Evolutionary conservation across 1,140 invertebrate genomes (phyloP), one percentile per base, ranked within the genome.

Genomic region (Centruroides sculpturatus): DNA sequence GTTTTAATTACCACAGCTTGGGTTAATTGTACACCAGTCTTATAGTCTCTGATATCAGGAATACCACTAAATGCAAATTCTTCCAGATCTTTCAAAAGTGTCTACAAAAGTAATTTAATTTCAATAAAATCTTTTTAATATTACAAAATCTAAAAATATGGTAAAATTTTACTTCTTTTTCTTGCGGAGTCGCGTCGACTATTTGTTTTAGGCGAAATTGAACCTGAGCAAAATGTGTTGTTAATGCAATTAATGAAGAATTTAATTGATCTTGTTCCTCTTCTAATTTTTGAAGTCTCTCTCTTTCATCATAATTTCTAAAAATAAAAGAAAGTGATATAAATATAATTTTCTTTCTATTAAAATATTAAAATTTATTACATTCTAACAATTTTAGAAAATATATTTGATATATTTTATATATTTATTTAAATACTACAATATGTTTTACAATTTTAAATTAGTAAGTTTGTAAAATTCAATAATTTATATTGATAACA

Each of bases 61-160:
- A 98, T 96, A 51, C 95, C 94, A 64, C 90, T 82, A 71, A 96
- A 98, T 12, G 96, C 94, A 79, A 99, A 99, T 72, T 97, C 89
- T 76, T 98, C 93, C 12, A 99, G 76, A 67, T 94, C 92, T 71
- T 93, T 90, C 35, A 99, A 74, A 70, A 98, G 78, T 57, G 55
- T 67, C 79, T 80, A 62, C 41, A 64, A 64, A n/a, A 23, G 41
- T 23, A 23, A 23, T 23, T 23, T 23, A 23, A 23, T 23, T 23
- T 23, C 23, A 23, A 23, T 2, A 23, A 23, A 23, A 23, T 23
- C 23, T 23, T 23, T 23, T 23, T 23, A 23, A 23, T 23, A 23
- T 23, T 23, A 23, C 23, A 23, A 23, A 23, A 23, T 23, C 23
- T 23, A 23, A 23, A 23, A 23, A 2, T 23, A 23, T 23, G 2